Conservation (phyloP, 2,888 invertebrate species). For the Serripes groenlandicus region DNA sequence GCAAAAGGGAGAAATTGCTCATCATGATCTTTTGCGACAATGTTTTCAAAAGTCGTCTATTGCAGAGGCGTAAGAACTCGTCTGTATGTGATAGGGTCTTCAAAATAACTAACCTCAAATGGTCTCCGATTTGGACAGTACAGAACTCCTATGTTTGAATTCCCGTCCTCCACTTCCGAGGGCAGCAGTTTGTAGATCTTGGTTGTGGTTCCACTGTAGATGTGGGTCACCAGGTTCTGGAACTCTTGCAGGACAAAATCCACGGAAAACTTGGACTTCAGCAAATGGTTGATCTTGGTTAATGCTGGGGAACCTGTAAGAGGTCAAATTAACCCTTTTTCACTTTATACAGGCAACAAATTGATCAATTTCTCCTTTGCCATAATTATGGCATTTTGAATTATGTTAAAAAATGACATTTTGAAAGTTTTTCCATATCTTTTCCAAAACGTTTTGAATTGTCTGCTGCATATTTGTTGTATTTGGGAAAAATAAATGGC, state of each 20-base stretch:
- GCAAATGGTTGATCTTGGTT: constrained; percentile 86
- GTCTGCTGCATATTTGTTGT: too few relatives aligned
- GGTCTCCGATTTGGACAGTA: constrained; percentile 75
- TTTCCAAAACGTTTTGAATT: too few relatives aligned
- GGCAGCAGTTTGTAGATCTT: constrained; percentile 79
- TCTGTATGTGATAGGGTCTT: neutral
- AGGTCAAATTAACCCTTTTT: neutral
- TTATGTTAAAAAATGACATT: too few relatives aligned
- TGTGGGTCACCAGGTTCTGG: constrained; percentile 87
- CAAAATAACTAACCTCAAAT: constrained; percentile 71
- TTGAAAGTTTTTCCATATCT: too few relatives aligned
- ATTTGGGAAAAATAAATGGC: too few relatives aligned
- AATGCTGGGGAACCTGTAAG: constrained; percentile 88
- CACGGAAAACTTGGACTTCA: constrained; percentile 86
- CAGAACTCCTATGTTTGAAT: constrained; percentile 68
- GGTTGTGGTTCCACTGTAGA: constrained; percentile 78
- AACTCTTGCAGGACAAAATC: constrained; percentile 87
- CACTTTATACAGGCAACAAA: too few relatives aligned
- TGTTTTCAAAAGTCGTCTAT: neutral
- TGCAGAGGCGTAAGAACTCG: neutral
- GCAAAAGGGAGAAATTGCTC: neutral
- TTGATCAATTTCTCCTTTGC: too few relatives aligned
- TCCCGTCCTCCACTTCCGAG: constrained; percentile 62
- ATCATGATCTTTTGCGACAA: neutral
- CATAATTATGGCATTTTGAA: too few relatives aligned